Evolutionary conservation across 2,113 vertebrate genomes (phyloP), one percentile per base, ranked within the genome.

Genomic region (Cyanoliseus patagonus): DNA sequence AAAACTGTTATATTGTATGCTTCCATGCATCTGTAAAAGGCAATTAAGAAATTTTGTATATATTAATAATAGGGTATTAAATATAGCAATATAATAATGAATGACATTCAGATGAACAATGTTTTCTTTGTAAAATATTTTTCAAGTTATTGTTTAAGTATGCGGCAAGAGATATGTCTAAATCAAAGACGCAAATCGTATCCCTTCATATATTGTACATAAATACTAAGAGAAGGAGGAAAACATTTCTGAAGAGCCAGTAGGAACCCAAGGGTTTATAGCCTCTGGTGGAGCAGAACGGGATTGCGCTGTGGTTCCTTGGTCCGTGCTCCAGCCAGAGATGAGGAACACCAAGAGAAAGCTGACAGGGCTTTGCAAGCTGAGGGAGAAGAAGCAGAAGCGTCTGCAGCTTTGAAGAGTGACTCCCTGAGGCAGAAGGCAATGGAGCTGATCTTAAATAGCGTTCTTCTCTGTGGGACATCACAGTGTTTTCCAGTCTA

Each of bases 41-140:
- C 89, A 97, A 97, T 88, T 97, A 97, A 98, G 97, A 97, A 95
- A 83, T 97, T 97, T 95, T 98, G 97, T 98, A 97, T 96, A 98
- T 98, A 98, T 97, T 98, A 98, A 98, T 97, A 97, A 97, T 98
- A 98, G 97, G 97, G 92, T 98, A 96, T 97, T 98, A 98, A 95
- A 96, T 97, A 97, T 97, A 97, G 96, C 97, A 98, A 93, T 97
- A 90, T 98, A 98, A 91, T 98, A 98, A 98, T 96, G 97, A 97
- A 97, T 95, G 96, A 96, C 97, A 97, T 96, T 96, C 96, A 95
- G 95, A 98, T 95, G 97, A 97, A 95, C 91, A 94, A 88, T 93
- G 95, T 98, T 97, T 96, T 87, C 97, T 97, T 95, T 98, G 91
- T 98, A 98, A 97, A 97, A 94, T 97, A 93, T 96, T 97, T 97